A percentile compares a stretch with the other conserved stretches of the same genome.
Conservation (phyloP, 2,113 vertebrate genomes). For the Catharus minimus region DNA sequence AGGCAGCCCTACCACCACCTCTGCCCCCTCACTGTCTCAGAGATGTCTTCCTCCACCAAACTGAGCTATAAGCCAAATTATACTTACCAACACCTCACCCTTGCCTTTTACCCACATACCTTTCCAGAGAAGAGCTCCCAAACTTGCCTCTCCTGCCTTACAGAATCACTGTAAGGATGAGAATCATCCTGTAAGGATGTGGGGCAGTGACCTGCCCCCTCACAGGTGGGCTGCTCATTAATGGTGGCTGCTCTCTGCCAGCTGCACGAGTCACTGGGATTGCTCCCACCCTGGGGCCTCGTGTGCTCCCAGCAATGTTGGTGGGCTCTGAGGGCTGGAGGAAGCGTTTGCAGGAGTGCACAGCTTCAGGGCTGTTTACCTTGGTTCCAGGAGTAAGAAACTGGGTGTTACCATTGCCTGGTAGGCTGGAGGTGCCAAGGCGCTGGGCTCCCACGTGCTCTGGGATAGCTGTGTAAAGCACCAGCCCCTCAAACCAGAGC, state of each 20-base stretch:
- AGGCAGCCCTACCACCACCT: fast-evolving
- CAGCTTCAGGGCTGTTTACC: neutral
- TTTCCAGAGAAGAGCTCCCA: neutral
- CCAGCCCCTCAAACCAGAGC: neutral
- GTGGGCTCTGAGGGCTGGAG: neutral
- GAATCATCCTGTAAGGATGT: neutral
- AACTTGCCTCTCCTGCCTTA: neutral
- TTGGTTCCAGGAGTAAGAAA: neutral
- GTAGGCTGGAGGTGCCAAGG: neutral
- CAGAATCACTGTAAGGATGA: neutral
- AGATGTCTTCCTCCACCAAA: neutral
- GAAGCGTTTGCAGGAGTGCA: neutral
- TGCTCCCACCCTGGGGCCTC: fast-evolving
- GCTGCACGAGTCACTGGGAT: neutral
- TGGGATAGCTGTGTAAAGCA: neutral
- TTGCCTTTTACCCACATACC: neutral
- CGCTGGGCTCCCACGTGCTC: fast-evolving
- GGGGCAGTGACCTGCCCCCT: neutral
- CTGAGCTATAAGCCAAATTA: neutral
- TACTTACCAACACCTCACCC: neutral
- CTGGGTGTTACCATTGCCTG: neutral
- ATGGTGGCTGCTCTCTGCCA: neutral
- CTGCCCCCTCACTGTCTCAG: fast-evolving
- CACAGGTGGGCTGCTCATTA: fast-evolving
- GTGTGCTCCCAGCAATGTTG: neutral